These are phyloP conservation scores for Odontocolon sp. DNA, from an alignment of 2,888 invertebrate genomes.

Conservation along the genomic window DNA sequence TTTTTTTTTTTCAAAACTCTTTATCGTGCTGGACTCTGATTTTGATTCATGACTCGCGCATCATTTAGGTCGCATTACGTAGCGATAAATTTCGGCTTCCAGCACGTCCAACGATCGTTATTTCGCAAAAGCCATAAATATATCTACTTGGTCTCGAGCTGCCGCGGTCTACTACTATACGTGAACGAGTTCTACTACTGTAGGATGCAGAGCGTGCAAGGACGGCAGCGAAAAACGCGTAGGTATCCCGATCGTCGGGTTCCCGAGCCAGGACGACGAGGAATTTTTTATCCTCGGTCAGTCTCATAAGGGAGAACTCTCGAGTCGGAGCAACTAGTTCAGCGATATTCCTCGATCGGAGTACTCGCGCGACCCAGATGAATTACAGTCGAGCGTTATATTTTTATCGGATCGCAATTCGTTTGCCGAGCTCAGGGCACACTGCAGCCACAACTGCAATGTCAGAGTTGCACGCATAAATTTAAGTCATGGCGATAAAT, in stretches of 20 bases:
- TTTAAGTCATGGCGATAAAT: conserved; percentile 57
- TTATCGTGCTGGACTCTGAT: conserved; percentile 59
- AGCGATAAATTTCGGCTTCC: conserved; percentile 70
- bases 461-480: conserved; percentile 54
- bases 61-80: conserved; percentile 71
- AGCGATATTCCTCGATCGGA: conserved; percentile 53
- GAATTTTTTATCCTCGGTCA: conserved; percentile 35
- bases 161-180: conserved; percentile 44
- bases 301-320: conserved; percentile 38
- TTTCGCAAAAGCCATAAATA: conserved; percentile 66
- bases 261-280: conserved; percentile 32
- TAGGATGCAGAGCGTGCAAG: conserved; percentile 23
- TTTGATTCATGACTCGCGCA: conserved; percentile 71
- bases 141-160: conserved; percentile 53
- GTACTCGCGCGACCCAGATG: conserved; percentile 53
- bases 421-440: conserved; percentile 32
- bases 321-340: conserved; percentile 40
- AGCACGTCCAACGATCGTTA: conserved; percentile 65
- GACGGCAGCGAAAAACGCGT: conserved; percentile 56
- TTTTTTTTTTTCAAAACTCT: conserved; percentile 43
- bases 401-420: conserved; percentile 62
- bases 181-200: conserved; percentile 42
- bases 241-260: conserved; percentile 60
- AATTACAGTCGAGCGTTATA: conserved; percentile 59
- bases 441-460: conserved; percentile 29